A percentile compares a stretch with the other conserved stretches of the same genome.
These are phyloP conservation scores for Neoniphon sammara DNA, from an alignment of 2,797 vertebrate genomes.

Conservation along the genomic window DNA sequence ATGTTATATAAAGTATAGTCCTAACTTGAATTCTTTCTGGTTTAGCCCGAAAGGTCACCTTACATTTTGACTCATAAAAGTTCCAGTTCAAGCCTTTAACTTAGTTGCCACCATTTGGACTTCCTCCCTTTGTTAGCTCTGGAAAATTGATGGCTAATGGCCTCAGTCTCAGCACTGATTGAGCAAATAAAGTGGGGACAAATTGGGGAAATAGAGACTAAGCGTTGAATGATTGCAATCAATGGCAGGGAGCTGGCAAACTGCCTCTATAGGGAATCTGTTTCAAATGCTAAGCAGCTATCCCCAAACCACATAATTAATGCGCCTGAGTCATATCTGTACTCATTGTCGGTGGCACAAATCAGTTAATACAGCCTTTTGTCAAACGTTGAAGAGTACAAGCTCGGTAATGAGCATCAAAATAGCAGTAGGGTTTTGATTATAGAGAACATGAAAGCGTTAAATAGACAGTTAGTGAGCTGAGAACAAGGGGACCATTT, in stretches of 20 bases:
- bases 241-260: slow-evolving; percentile 37
- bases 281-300: slow-evolving; percentile 60
- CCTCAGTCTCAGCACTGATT: slow-evolving; percentile 49
- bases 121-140: slow-evolving; percentile 22
- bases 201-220: slow-evolving; percentile 58
- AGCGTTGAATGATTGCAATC: slow-evolving; percentile 64
- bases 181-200: slow-evolving; percentile 58
- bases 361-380: slow-evolving; percentile 28
- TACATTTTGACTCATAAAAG: slow-evolving; percentile 4
- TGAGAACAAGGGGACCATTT: not conserved
- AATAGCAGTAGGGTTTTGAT: slow-evolving; percentile 21
- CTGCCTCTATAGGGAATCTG: slow-evolving; percentile 30
- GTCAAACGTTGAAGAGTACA: slow-evolving; percentile 29
- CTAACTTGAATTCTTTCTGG: not conserved
- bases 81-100: not conserved
- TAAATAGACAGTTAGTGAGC: slow-evolving; percentile 16
- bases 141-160: slow-evolving; percentile 33
- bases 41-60: slow-evolving; percentile 18
- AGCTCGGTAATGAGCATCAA: slow-evolving; percentile 36
- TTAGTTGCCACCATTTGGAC: not conserved
- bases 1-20: not conserved
- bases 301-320: slow-evolving; percentile 21
- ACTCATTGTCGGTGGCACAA: slow-evolving; percentile 12
- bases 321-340: slow-evolving; percentile 27
- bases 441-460: slow-evolving; percentile 24